Evolutionary conservation across 2,888 invertebrate genomes (phyloP).

Genomic region (Neelides folsomi): DNA sequence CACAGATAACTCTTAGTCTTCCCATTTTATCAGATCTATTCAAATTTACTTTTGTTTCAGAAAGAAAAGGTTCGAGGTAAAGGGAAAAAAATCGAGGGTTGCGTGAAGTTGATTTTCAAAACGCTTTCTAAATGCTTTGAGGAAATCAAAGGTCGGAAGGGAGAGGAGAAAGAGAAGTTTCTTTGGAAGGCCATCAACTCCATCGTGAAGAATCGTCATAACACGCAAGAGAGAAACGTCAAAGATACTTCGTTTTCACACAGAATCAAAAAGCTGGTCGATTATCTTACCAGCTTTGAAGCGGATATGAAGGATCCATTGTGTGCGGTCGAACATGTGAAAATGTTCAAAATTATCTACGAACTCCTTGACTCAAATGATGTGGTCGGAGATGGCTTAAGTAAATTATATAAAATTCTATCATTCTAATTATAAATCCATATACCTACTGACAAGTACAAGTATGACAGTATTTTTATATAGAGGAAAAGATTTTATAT

Average conservation of each 20-base stretch:
- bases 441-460: too few species aligned
- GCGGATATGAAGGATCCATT: conserved; percentile 7
- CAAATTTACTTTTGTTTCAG: not conserved
- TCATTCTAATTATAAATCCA: too few species aligned
- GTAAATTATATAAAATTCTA: too few species aligned
- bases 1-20: too few species aligned
- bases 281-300: conserved; percentile 1
- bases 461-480: too few species aligned
- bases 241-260: not conserved
- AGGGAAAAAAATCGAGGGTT: conserved; percentile 6
- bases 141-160: conserved; percentile 1
- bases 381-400: conserved; percentile 9
- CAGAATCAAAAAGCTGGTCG: not conserved
- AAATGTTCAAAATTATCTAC: conserved; percentile 14
- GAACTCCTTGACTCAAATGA: conserved; percentile 11
- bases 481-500: too few species aligned
- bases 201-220: not conserved
- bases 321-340: conserved; percentile 18
- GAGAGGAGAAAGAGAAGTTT: not conserved
- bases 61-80: not conserved
- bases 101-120: conserved; percentile 12
- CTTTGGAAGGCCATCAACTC: not conserved
- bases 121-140: conserved; percentile 12
- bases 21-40: too few species aligned
- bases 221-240: too few species aligned